Percentiles rank a stretch among this genome's conserved stretches.
Conservation (phyloP, 2,113 vertebrate species). For the Psettodes erumei region DNA sequence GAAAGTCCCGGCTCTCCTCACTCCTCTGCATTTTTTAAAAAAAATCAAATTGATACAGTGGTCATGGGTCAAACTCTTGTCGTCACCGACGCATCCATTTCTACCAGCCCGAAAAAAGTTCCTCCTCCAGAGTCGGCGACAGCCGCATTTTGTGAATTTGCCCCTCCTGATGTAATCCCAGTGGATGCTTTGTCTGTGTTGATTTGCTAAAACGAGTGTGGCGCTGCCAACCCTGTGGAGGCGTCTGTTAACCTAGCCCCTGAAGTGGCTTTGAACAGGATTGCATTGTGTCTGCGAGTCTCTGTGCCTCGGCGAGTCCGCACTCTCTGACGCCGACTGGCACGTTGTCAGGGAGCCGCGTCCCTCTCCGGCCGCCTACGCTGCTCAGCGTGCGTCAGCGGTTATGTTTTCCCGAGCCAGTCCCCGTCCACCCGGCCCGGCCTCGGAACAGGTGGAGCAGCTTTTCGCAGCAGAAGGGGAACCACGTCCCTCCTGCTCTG, state of each 20-base stretch:
- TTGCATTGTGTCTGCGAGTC: neutral
- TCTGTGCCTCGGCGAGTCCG: constrained; percentile 2
- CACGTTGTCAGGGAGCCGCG: neutral
- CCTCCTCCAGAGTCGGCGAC: neutral
- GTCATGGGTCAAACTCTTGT: neutral
- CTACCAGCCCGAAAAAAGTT: neutral
- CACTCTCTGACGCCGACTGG: neutral
- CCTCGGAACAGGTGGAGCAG: constrained; percentile 5
- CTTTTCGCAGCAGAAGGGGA: neutral
- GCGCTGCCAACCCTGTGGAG: neutral
- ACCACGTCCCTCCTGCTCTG: neutral
- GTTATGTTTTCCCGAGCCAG: neutral
- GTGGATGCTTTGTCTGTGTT: neutral
- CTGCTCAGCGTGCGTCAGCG: neutral
- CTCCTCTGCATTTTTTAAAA: neutral
- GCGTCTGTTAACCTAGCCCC: neutral
- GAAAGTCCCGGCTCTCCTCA: neutral
- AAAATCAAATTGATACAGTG: neutral
- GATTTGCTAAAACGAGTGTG: neutral
- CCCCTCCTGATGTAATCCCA: neutral
- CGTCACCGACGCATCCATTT: too few relatives aligned
- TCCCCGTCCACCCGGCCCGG: neutral
- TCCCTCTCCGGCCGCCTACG: neutral
- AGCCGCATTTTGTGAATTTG: neutral
- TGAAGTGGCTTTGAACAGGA: constrained; percentile 23